These are phyloP conservation scores for Oscheius sp. DNA, from an alignment of 2,888 invertebrate genomes.

Conservation along the genomic window DNA sequence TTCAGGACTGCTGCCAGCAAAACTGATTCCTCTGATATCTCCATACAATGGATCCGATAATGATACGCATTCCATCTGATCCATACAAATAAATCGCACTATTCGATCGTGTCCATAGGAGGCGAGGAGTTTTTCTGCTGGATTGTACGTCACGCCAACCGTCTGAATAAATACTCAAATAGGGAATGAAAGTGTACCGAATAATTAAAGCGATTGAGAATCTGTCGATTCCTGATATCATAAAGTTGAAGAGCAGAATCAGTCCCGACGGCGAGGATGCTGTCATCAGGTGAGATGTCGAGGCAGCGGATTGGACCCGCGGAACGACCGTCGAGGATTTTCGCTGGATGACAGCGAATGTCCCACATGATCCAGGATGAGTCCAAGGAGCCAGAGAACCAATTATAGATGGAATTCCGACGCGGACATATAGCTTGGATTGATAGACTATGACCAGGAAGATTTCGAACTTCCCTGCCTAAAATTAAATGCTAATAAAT, in stretches of 20 bases:
- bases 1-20: constrained; percentile 21
- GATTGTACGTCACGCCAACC: constrained; percentile 13
- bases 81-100: constrained; percentile 27
- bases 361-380: constrained; percentile 32
- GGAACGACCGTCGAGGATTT: constrained; percentile 18
- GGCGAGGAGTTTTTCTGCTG: constrained; percentile 24
- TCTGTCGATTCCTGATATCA: constrained; percentile 21
- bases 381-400: constrained; percentile 28
- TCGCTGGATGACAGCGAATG: constrained; percentile 29
- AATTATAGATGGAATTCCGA: constrained; percentile 27
- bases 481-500: background rate
- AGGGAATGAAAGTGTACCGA: constrained; percentile 14
- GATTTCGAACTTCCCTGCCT: constrained; percentile 31
- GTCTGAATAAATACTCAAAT: constrained; percentile 13
- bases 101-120: constrained; percentile 25
- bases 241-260: constrained; percentile 22
- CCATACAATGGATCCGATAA: constrained; percentile 22
- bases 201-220: constrained; percentile 4
- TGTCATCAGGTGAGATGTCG: constrained; percentile 29
- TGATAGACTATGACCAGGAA: constrained; percentile 14
- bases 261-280: constrained; percentile 25
- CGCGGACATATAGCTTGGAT: constrained; percentile 23
- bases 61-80: constrained; percentile 32
- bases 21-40: constrained; percentile 19
- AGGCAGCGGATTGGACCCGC: constrained; percentile 27